phyloP scores from a whole-genome alignment of 2,113 vertebrate species.

The Regulus satrapa region DNA sequence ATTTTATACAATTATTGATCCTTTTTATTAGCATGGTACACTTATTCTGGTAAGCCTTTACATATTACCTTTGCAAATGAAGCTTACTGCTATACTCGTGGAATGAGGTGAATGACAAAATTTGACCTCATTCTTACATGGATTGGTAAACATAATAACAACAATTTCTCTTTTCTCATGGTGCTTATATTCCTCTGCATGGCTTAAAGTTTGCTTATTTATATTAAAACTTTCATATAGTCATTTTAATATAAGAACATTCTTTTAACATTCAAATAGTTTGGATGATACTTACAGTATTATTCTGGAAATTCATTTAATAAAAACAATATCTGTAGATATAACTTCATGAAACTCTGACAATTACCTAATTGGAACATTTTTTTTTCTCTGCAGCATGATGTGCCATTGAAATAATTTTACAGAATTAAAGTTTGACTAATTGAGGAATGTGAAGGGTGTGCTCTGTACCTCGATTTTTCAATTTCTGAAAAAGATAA shows the following conservation, averaged over 20 bases:
- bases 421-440: background rate
- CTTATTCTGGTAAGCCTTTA: background rate
- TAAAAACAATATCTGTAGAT: background rate
- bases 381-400: background rate
- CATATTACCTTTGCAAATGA: background rate
- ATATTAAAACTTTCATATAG: background rate
- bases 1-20: background rate
- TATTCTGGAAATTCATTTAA: background rate
- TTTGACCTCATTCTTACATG: background rate
- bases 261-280: background rate
- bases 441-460: background rate
- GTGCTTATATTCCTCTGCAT: background rate
- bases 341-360: background rate
- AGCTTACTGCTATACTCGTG: background rate
- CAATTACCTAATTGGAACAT: background rate
- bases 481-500: slow-evolving; percentile 6
- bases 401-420: background rate
- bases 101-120: background rate
- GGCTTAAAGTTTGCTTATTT: background rate
- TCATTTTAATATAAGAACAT: background rate
- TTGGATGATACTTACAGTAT: background rate
- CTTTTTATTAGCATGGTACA: background rate
- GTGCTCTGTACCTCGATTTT: background rate
- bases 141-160: background rate
- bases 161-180: background rate